Evolutionary conservation across 2,888 invertebrate species (phyloP).

Genomic region (Oasisia sp.): DNA sequence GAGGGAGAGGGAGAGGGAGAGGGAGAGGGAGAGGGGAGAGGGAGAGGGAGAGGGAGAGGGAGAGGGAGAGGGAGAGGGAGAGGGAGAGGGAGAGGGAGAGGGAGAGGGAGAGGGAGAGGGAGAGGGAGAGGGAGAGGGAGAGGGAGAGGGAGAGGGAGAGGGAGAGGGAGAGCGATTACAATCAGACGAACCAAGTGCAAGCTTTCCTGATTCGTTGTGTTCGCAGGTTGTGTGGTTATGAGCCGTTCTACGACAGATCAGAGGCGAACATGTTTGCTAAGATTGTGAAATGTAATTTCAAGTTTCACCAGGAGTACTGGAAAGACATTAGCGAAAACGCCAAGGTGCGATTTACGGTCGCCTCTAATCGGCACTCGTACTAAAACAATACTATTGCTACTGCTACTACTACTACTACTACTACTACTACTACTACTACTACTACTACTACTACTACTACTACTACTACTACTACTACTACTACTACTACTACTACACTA

Average conservation of each 20-base stretch:
- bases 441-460: slow-evolving; percentile 21
- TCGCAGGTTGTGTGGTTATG: slow-evolving; percentile 56
- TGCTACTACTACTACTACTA: slow-evolving; percentile 27
- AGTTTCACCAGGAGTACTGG: neutral
- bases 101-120: no score
- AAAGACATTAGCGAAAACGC: slow-evolving; percentile 8
- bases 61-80: no score
- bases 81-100: no score
- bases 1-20: no score
- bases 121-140: no score
- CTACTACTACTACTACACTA: slow-evolving; percentile 26
- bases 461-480: slow-evolving; percentile 29
- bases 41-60: no score
- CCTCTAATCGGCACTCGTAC: no score
- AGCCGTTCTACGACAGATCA: slow-evolving; percentile 19
- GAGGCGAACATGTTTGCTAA: neutral
- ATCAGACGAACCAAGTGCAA: no score
- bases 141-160: no score
- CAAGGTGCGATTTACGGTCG: slow-evolving; percentile 20
- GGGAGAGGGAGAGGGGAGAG: no score
- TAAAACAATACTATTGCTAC: neutral
- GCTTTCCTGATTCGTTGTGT: no score
- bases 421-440: slow-evolving; percentile 27
- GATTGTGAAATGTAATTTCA: slow-evolving; percentile 21
- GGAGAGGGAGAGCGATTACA: no score